Percentiles rank a stretch among this genome's conserved stretches.
Evolutionary conservation across 2,113 vertebrate genomes (phyloP).

Genomic region (Castor canadensis): DNA sequence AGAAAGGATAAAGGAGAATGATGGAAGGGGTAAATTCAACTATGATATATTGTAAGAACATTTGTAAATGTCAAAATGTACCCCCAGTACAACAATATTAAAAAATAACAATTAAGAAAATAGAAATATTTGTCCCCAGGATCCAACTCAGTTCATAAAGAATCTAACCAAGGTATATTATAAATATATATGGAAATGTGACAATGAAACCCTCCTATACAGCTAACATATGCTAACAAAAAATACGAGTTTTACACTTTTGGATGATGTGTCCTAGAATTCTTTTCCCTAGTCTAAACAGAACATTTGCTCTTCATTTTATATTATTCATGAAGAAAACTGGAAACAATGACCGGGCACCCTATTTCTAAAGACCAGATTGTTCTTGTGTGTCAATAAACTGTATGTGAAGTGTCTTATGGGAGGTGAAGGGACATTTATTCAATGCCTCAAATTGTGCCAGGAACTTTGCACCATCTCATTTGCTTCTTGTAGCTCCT

Average conservation of each 20-base stretch:
- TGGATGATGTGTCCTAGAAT: neutral
- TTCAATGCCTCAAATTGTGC: neutral
- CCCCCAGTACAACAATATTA: no score
- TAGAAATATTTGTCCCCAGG: neutral
- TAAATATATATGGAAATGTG: no score
- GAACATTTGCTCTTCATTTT: constrained; percentile 43
- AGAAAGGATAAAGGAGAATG: no score
- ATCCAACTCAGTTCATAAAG: neutral
- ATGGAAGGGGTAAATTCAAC: no score
- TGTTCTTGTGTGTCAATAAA: neutral
- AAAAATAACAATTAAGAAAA: no score
- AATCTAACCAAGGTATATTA: no score
- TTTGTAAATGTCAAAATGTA: no score
- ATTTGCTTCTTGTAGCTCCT: neutral
- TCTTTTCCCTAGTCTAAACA: neutral
- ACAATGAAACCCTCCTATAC: no score
- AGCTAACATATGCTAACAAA: neutral
- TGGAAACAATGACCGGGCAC: neutral
- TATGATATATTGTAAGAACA: no score
- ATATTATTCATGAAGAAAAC: constrained; percentile 35
- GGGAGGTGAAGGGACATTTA: neutral
- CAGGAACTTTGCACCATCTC: neutral
- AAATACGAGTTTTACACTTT: constrained; percentile 9
- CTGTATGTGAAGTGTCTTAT: neutral
- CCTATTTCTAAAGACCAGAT: constrained; percentile 1